Evolutionary conservation across 2,888 invertebrate species (phyloP).

Genomic region (Pheosia gnoma): DNA sequence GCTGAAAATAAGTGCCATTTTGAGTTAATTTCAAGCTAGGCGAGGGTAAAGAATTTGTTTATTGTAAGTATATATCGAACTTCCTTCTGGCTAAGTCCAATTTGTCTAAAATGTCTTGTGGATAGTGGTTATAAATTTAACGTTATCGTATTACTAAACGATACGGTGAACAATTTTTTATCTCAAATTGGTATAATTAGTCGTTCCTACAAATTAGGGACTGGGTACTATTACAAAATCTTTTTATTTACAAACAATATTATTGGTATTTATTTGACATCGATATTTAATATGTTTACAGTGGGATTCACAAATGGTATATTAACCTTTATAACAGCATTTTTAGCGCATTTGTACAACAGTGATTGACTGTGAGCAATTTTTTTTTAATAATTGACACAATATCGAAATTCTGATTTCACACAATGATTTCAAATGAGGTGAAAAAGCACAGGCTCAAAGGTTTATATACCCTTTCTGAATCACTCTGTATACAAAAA

Average conservation of each 20-base stretch:
- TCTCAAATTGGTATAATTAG: constrained; percentile 19
- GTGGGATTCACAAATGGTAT: too few species aligned
- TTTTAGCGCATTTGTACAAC: too few species aligned
- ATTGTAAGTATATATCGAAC: constrained; percentile 21
- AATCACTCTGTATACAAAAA: too few species aligned
- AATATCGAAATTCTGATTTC: too few species aligned
- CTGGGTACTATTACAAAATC: not conserved
- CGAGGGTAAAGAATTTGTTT: not conserved
- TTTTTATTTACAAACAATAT: not conserved
- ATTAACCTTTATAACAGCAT: too few species aligned
- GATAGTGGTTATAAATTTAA: constrained; percentile 27
- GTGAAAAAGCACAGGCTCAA: too few species aligned
- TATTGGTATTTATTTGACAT: too few species aligned
- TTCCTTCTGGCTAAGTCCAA: constrained; percentile 30
- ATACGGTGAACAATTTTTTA: constrained; percentile 22
- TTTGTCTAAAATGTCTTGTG: constrained; percentile 27
- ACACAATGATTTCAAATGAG: too few species aligned
- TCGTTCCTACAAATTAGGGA: not conserved
- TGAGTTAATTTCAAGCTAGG: not conserved
- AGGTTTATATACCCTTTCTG: too few species aligned
- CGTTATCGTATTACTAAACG: constrained; percentile 13
- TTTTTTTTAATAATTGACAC: too few species aligned
- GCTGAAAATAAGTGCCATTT: constrained; percentile 7
- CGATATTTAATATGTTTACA: too few species aligned
- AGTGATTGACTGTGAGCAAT: too few species aligned